phyloP scores from a whole-genome alignment of 2,113 vertebrate species.

The Pithys albifrons region DNA sequence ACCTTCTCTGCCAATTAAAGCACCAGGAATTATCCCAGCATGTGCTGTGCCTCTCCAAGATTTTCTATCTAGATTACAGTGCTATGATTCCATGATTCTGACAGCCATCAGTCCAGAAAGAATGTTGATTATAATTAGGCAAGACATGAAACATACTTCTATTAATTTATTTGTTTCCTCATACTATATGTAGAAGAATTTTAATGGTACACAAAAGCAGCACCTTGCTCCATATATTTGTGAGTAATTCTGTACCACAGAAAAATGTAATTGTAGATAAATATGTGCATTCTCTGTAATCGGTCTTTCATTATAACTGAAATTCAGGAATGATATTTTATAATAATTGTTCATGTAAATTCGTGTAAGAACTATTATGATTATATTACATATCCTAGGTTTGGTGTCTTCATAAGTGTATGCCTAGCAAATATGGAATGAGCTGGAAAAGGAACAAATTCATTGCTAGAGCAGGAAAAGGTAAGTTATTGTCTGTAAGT shows the following conservation, averaged over 20 bases:
- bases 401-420: not conserved
- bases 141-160: not conserved
- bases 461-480: not conserved
- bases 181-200: not conserved
- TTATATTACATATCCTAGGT: not conserved
- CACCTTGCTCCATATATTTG: not conserved
- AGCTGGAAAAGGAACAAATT: not conserved
- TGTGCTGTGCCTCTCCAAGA: not conserved
- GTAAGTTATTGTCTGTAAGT: not conserved
- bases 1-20: constrained; percentile 22
- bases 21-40: not conserved
- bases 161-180: constrained; percentile 3
- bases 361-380: not conserved
- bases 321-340: not conserved
- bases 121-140: not conserved
- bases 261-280: not conserved
- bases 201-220: not conserved
- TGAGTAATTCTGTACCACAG: not conserved
- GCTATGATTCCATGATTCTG: not conserved
- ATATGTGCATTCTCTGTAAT: not conserved
- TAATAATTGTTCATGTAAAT: not conserved
- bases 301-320: not conserved
- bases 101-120: not conserved
- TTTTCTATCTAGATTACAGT: not conserved
- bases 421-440: not conserved